These are phyloP conservation scores for Lagria hirta DNA, from an alignment of 2,888 invertebrate species.

Conservation along the genomic window DNA sequence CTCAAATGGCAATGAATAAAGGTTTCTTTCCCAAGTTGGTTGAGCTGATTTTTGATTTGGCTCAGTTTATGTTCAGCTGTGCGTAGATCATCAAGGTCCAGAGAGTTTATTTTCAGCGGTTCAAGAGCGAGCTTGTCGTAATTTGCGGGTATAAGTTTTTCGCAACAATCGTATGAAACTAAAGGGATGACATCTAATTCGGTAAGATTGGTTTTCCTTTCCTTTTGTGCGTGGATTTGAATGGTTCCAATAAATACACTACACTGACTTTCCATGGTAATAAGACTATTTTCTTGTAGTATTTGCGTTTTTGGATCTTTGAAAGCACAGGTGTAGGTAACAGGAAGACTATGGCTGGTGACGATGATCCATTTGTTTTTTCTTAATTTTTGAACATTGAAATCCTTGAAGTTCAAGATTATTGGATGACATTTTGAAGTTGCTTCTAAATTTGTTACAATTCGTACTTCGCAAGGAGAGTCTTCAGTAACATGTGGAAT, in stretches of 20 bases:
- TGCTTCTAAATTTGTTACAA: neutral
- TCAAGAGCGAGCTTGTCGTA: no score
- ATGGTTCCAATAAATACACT: constrained; percentile 2
- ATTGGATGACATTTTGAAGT: neutral
- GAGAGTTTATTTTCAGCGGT: no score
- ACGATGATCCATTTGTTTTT: constrained; percentile 1
- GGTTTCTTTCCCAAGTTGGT: no score
- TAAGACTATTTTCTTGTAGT: neutral
- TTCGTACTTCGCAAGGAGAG: constrained; percentile 2
- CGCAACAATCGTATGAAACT: constrained; percentile 1
- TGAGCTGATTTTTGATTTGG: no score
- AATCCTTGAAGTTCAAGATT: constrained; percentile 1
- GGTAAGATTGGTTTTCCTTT: neutral
- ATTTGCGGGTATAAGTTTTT: constrained; percentile 2
- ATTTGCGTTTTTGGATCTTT: neutral
- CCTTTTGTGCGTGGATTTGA: constrained; percentile 2
- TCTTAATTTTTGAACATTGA: constrained; percentile 1
- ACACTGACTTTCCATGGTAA: constrained; percentile 1
- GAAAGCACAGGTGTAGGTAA: neutral
- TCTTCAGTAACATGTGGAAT: neutral
- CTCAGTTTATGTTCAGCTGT: no score
- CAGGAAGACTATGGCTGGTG: neutral
- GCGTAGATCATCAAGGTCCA: no score
- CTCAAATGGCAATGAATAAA: no score
- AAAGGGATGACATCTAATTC: constrained; percentile 1